These are phyloP conservation scores for Sebastes minor DNA, from an alignment of 2,797 vertebrate genomes.

Conservation along the genomic window DNA sequence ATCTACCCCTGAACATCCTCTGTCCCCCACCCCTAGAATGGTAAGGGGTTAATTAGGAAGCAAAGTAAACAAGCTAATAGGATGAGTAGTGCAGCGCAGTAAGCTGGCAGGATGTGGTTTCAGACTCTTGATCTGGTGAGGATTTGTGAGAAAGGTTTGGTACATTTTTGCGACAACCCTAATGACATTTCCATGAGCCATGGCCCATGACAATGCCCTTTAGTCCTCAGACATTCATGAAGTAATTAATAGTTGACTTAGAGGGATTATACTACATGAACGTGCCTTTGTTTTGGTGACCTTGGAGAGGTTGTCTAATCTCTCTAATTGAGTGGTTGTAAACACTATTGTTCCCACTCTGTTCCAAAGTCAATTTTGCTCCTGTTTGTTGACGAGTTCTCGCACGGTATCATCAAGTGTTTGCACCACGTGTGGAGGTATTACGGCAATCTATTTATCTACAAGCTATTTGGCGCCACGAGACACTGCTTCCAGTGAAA, in stretches of 20 bases:
- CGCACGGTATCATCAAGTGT: conserved; percentile 28
- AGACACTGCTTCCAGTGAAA: conserved; percentile 23
- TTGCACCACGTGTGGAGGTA: not conserved
- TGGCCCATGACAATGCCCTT: conserved; percentile 60
- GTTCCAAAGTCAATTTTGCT: conserved; percentile 67
- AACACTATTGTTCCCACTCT: conserved; percentile 68
- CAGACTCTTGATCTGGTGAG: conserved; percentile 1
- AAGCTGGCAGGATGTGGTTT: not conserved
- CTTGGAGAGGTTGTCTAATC: conserved; percentile 79
- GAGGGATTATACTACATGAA: conserved; percentile 75
- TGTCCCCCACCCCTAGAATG: not conserved
- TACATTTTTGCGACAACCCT: conserved; percentile 35
- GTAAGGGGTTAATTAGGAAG: not conserved
- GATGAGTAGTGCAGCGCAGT: not conserved
- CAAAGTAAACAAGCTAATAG: conserved; percentile 7
- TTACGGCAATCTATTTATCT: conserved; percentile 60
- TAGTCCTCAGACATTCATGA: conserved; percentile 70
- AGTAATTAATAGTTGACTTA: conserved; percentile 79
- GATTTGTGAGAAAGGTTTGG: conserved; percentile 17
- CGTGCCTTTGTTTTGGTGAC: conserved; percentile 74
- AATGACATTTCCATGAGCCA: conserved; percentile 59
- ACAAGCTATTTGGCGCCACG: conserved; percentile 20
- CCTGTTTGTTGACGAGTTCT: conserved; percentile 52
- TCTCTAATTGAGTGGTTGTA: conserved; percentile 75
- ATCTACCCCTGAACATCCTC: not conserved